Evolutionary conservation across 2,797 vertebrate species (phyloP).

Genomic region (Agapornis canus): DNA sequence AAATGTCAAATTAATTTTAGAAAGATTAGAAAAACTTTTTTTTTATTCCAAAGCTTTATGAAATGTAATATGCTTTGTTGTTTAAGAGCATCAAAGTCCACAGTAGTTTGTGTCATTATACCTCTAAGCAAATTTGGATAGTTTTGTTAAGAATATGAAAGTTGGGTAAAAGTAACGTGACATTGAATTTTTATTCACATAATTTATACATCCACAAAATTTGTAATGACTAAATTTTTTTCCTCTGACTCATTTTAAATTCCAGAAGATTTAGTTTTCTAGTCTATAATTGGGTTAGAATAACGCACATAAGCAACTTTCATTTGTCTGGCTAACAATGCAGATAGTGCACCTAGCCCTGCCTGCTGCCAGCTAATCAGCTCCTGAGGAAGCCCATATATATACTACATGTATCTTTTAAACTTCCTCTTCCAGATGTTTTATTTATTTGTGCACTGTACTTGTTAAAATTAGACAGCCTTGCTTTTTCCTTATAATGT

Average conservation of each 20-base stretch:
- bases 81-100: background rate
- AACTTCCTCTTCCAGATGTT: background rate
- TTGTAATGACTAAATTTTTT: background rate
- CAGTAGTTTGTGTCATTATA: background rate
- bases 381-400: background rate
- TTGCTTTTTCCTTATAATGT: background rate
- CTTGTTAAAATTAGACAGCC: background rate
- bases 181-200: background rate
- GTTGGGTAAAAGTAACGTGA: background rate
- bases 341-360: background rate
- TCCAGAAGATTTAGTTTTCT: background rate
- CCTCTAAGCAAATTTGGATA: background rate
- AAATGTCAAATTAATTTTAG: conserved; percentile 1
- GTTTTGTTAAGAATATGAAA: background rate
- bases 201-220: background rate
- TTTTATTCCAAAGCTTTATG: background rate
- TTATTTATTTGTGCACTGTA: background rate
- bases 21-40: background rate
- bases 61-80: background rate
- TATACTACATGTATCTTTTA: background rate
- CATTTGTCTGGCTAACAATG: background rate
- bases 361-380: background rate
- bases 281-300: background rate
- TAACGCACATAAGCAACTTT: background rate
- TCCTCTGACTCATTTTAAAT: background rate